Conservation (phyloP, 2,888 invertebrate species). For the Diplazon laetatorius region DNA sequence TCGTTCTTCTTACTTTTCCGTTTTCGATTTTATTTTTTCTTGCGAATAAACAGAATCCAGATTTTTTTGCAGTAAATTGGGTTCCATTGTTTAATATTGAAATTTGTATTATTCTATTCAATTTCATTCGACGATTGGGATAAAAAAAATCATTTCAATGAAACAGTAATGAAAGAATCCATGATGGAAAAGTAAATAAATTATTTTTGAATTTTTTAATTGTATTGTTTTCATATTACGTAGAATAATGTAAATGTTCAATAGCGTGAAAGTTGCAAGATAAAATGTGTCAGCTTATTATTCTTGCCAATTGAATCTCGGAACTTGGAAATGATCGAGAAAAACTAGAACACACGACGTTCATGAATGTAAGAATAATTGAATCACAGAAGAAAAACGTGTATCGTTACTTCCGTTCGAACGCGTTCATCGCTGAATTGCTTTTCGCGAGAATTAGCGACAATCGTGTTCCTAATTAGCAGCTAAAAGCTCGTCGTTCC, state of each 20-base stretch:
- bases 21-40: constrained; percentile 4
- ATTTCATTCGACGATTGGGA: too few species aligned
- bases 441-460: constrained; percentile 16
- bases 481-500: constrained; percentile 3
- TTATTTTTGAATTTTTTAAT: too few species aligned
- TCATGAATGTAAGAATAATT: constrained; percentile 49
- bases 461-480: constrained; percentile 29
- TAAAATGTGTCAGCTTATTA: too few species aligned
- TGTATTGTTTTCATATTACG: too few species aligned
- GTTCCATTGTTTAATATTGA: too few species aligned
- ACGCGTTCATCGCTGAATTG: constrained; percentile 28
- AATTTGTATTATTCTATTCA: too few species aligned
- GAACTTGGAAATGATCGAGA: background rate
- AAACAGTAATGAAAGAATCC: too few species aligned
- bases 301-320: too few species aligned
- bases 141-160: too few species aligned
- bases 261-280: too few species aligned
- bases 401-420: constrained; percentile 61
- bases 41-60: background rate
- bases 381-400: constrained; percentile 49
- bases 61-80: background rate
- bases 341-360: constrained; percentile 10
- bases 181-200: too few species aligned
- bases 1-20: constrained; percentile 23
- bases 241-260: too few species aligned